Percentiles rank a stretch among this genome's conserved stretches.
phyloP scores from a whole-genome alignment of 2,797 vertebrate species.

The Phataginus tricuspis region DNA sequence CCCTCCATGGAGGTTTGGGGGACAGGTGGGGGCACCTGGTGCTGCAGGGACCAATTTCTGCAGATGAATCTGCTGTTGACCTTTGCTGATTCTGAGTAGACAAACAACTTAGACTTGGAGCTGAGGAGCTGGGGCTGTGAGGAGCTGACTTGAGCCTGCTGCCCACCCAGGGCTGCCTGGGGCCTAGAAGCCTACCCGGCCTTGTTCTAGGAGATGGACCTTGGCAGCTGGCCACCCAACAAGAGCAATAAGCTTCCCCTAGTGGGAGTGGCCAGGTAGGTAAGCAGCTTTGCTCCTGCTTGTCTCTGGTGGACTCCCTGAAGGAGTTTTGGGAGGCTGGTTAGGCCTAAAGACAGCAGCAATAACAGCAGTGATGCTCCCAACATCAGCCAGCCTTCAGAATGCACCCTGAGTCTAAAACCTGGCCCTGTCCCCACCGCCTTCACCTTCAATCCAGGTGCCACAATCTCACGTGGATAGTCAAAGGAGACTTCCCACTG shows the following conservation, averaged over 20 bases:
- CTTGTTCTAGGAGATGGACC: not conserved
- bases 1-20: accelerated
- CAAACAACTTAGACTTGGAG: not conserved
- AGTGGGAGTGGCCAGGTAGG: not conserved
- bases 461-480: not conserved
- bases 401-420: not conserved
- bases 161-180: not conserved
- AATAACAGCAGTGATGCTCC: not conserved
- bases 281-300: not conserved
- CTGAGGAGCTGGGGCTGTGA: not conserved
- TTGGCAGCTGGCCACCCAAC: not conserved
- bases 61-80: not conserved
- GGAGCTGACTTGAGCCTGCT: not conserved
- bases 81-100: not conserved
- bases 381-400: not conserved
- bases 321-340: not conserved
- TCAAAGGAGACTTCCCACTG: too few species aligned
- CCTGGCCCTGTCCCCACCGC: not conserved
- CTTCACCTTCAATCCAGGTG: not conserved
- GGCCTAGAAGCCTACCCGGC: not conserved
- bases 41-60: not conserved
- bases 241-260: not conserved
- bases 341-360: not conserved
- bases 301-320: too few species aligned
- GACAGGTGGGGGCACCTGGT: not conserved